Evolutionary conservation across 1,140 invertebrate species (phyloP).

Genomic region (Sarcophaga peregrina): DNA sequence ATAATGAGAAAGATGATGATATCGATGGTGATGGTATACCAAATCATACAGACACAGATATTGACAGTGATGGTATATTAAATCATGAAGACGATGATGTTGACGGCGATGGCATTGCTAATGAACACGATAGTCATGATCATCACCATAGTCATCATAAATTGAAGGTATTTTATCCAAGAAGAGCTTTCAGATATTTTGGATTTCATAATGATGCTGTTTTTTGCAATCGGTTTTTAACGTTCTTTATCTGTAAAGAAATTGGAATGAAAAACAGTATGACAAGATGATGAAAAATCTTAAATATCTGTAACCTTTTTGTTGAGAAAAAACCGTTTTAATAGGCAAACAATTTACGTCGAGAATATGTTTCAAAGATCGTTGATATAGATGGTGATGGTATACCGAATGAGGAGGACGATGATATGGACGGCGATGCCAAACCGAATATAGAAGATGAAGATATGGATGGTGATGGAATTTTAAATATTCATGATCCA

Average conservation of each 20-base stretch:
- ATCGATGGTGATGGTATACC: conserved; percentile 47
- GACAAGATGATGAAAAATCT: too few relatives aligned
- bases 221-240: conserved; percentile 61
- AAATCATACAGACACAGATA: conserved; percentile 44
- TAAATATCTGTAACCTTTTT: conserved; percentile 54
- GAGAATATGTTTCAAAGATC: conserved; percentile 41
- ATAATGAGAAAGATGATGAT: conserved; percentile 47
- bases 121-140: conserved; percentile 45
- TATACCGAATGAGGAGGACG: conserved; percentile 53
- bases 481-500: conserved; percentile 45
- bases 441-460: conserved; percentile 50
- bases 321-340: conserved; percentile 50
- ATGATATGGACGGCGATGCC: conserved; percentile 59
- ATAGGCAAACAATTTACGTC: conserved; percentile 60
- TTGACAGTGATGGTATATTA: conserved; percentile 54
- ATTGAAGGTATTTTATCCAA: conserved; percentile 55
- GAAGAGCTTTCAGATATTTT: conserved; percentile 60
- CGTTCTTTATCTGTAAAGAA: conserved; percentile 60
- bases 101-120: conserved; percentile 56
- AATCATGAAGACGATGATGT: conserved; percentile 46
- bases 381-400: conserved; percentile 57
- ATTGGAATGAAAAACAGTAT: conserved; percentile 49
- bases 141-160: conserved; percentile 58
- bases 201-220: conserved; percentile 63
- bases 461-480: conserved; percentile 50